Conservation (phyloP, 1,140 invertebrate species). For the Drosophila neocordata region DNA sequence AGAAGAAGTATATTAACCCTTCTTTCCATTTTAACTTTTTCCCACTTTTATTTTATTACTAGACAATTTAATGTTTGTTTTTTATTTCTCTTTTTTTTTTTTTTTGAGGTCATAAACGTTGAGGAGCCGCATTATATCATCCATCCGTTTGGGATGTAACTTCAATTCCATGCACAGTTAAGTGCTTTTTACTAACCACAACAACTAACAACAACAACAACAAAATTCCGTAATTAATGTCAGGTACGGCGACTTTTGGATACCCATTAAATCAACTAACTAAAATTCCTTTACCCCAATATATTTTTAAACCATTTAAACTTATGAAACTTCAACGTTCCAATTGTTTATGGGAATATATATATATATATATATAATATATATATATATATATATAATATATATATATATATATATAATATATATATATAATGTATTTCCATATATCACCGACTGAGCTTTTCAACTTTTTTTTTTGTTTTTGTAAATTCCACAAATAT, state of each 20-base stretch:
- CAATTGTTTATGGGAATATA: no score
- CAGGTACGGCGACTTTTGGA: constrained; percentile 15
- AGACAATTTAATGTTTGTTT: neutral
- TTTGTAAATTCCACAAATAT: no score
- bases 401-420: no score
- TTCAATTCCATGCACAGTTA: constrained; percentile 24
- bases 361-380: no score
- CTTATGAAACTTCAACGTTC: no score
- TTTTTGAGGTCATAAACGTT: constrained; percentile 21
- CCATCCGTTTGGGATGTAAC: constrained; percentile 19
- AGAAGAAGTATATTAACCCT: constrained; percentile 29
- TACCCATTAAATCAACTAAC: neutral
- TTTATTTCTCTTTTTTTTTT: constrained; percentile 4
- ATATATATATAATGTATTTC: no score
- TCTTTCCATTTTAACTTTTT: constrained; percentile 24
- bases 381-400: no score
- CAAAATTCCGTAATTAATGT: constrained; percentile 31
- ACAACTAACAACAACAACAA: neutral
- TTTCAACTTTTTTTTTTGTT: no score
- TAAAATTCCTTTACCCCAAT: neutral
- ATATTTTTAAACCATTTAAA: no score
- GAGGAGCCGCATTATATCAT: constrained; percentile 20
- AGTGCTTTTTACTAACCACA: constrained; percentile 28
- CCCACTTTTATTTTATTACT: constrained; percentile 16
- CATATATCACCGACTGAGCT: no score